Conservation (phyloP, 2,113 vertebrate species). For the Stictonetta naevosa region DNA sequence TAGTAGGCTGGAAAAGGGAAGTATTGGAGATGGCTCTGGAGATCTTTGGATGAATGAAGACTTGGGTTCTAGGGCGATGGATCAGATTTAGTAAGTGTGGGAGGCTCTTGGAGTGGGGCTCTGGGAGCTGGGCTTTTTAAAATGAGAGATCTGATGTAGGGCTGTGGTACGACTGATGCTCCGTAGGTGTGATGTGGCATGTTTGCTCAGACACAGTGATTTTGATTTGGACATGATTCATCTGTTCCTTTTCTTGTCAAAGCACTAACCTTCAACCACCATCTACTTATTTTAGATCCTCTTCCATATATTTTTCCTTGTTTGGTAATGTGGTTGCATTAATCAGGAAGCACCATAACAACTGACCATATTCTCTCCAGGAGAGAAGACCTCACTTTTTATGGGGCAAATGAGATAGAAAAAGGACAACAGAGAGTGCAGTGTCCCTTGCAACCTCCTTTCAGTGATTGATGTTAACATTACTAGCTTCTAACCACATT, state of each 20-base stretch:
- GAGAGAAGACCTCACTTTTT: neutral
- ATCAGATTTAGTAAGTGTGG: neutral
- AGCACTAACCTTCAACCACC: neutral
- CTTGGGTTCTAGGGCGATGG: rapidly evolving
- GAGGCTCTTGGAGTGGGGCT: neutral
- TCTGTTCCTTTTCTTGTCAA: neutral
- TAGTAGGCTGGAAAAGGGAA: neutral
- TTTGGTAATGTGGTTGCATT: neutral
- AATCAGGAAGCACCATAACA: neutral
- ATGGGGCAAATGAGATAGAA: neutral
- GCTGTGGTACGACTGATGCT: neutral
- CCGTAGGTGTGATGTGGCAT: rapidly evolving
- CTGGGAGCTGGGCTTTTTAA: neutral
- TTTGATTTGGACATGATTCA: neutral
- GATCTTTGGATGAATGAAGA: neutral
- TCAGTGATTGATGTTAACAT: rapidly evolving
- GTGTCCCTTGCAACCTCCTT: rapidly evolving
- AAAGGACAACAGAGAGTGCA: neutral
- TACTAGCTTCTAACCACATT: neutral
- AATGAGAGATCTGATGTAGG: neutral
- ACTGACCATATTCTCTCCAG: neutral
- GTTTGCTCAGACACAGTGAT: neutral
- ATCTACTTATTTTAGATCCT: neutral
- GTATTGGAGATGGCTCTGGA: neutral
- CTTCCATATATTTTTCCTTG: neutral